phyloP scores from a whole-genome alignment of 1,140 invertebrate genomes.

The Plectrocnemia conspersa region DNA sequence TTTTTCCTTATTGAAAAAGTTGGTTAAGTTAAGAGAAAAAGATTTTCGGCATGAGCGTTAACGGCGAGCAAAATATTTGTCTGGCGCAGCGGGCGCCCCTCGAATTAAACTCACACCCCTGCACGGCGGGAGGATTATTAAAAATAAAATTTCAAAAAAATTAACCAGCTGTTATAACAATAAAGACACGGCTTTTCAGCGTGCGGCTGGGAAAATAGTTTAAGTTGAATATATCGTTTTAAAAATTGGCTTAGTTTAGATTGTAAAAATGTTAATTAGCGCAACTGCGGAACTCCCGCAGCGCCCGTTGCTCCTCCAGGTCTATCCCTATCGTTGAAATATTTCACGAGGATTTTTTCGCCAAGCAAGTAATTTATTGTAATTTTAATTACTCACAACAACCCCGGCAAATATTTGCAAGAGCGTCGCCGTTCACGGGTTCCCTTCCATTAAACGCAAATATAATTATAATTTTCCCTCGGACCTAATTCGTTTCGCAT shows the following conservation, averaged over 20 bases:
- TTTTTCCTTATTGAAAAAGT: constrained; percentile 9
- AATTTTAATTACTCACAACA: constrained; percentile 5
- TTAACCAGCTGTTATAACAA: no score
- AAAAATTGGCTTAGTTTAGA: constrained; percentile 30
- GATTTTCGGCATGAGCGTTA: background rate
- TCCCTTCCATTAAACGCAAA: no score
- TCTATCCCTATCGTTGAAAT: background rate
- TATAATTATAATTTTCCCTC: no score
- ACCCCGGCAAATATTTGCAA: background rate
- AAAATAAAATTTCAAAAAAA: no score
- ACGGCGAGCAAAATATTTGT: constrained; percentile 1
- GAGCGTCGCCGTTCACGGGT: background rate
- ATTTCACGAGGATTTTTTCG: background rate
- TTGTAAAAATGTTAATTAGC: constrained; percentile 31
- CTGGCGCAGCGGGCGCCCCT: constrained; percentile 1
- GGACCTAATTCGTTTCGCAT: background rate
- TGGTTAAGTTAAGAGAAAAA: constrained; percentile 3
- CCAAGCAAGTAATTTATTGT: constrained; percentile 3
- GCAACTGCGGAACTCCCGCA: background rate
- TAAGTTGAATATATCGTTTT: constrained; percentile 27
- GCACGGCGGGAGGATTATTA: no score
- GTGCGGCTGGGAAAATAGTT: background rate
- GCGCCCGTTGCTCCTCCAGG: background rate
- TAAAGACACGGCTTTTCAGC: no score
- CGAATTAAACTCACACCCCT: background rate